These are phyloP conservation scores for Neogobius melanostomus DNA, from an alignment of 2,113 vertebrate species.

Conservation along the genomic window DNA sequence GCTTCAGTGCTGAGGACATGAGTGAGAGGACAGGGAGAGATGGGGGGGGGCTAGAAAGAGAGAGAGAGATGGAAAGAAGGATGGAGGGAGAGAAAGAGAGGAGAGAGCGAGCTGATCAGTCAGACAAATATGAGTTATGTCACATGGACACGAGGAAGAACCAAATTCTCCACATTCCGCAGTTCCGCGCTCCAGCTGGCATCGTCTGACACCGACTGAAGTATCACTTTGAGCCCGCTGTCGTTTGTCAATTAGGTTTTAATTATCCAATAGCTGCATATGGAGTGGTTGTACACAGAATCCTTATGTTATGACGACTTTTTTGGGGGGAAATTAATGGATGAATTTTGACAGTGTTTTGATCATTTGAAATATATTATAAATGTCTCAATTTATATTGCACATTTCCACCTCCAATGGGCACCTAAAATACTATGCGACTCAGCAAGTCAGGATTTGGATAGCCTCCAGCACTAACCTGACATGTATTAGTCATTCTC, in stretches of 20 bases:
- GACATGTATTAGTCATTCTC: too few relatives aligned
- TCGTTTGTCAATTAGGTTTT: neutral
- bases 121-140: slow-evolving; percentile 17
- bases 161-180: slow-evolving; percentile 59
- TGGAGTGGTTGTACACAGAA: too few relatives aligned
- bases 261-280: neutral
- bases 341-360: too few relatives aligned
- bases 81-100: neutral
- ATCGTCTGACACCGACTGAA: slow-evolving; percentile 27
- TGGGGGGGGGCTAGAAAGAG: neutral
- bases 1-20: slow-evolving; percentile 18
- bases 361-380: too few relatives aligned
- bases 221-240: slow-evolving; percentile 7
- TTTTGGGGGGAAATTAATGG: too few relatives aligned
- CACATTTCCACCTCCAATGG: too few relatives aligned
- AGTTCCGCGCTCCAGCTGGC: slow-evolving; percentile 50
- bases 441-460: too few relatives aligned
- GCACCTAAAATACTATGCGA: too few relatives aligned
- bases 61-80: neutral
- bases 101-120: neutral
- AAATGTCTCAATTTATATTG: too few relatives aligned
- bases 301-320: too few relatives aligned
- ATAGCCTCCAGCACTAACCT: too few relatives aligned
- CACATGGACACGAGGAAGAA: slow-evolving; percentile 20
- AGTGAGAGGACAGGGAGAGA: slow-evolving; percentile 2